Evolutionary conservation across 2,797 vertebrate species (phyloP).

Genomic region (Rhinella marina): DNA sequence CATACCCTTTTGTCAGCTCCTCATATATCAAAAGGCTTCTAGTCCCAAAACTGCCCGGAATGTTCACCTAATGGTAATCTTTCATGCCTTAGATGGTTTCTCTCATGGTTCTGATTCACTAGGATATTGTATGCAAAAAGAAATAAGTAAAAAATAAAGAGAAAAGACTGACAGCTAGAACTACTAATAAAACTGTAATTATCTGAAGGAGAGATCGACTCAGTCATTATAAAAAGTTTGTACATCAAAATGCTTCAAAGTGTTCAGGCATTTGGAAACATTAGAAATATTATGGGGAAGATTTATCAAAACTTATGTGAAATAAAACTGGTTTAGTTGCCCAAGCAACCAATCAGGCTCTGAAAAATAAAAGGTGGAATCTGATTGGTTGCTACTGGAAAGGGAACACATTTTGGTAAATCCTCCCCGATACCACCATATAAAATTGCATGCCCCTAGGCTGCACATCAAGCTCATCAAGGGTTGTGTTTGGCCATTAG

Average conservation of each 20-base stretch:
- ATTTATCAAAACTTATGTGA: not conserved
- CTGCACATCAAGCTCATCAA: too few species aligned
- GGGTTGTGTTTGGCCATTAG: too few species aligned
- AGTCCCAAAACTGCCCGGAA: not conserved
- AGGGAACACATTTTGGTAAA: too few species aligned
- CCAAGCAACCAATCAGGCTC: too few species aligned
- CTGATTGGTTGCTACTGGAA: too few species aligned
- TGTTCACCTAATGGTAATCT: not conserved
- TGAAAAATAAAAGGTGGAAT: too few species aligned
- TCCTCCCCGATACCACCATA: too few species aligned
- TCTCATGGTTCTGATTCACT: not conserved
- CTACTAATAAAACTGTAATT: slow-evolving; percentile 4
- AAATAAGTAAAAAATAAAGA: not conserved
- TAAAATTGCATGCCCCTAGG: too few species aligned
- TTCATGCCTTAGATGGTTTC: not conserved
- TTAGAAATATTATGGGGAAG: not conserved
- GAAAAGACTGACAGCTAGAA: not conserved
- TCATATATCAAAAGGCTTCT: not conserved
- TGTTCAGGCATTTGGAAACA: not conserved
- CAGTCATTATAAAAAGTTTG: not conserved
- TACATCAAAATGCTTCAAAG: not conserved
- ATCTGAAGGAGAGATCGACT: not conserved
- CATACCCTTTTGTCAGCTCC: not conserved
- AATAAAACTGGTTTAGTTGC: too few species aligned
- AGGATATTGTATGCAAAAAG: not conserved